Base-by-base conservation (phyloP, 2,113 vertebrate genomes). In the Sinocyclocheilus grahami region DNA sequence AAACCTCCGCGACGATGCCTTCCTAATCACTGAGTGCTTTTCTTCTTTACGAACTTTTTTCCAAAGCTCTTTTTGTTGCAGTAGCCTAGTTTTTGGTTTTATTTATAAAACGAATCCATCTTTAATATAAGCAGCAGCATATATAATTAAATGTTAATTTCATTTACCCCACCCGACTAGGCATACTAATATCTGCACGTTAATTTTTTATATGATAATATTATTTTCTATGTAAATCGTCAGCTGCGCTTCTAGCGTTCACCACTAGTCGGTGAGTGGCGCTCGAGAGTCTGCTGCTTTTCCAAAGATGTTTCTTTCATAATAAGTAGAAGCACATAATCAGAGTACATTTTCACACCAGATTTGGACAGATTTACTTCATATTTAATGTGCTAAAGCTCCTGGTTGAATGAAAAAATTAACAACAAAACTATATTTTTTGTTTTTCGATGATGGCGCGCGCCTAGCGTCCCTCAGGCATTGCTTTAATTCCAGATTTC, bases 401-500 rank as follows among this genome's bases (percentile, higher is more conserved):
- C 13, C n/a, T 37, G 20, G 1, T 30, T 53, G 0, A 53, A 27
- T 77, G 12, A n/a, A 33, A 13, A n/a, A 16, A 0, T 20, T 0
- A 48, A 46, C 42, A 46, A 80, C 24, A 39, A 39, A 24, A 13
- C 5, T 2, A 22, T 4, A 2, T 33, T 33, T 33, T 33, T 33
- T 33, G 30, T 1, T 55, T 55, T n/a, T 10, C 9, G 37, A 39
- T 39, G 8, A 11, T 22, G 27, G 30, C 65, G 27, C 2, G 27
- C 58, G 3, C n/a, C 77, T 39, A 60, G 46, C 0, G 20, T 51
- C 48, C 42, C 62, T 69, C 12, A 53, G 10, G 62, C 14, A 24
- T 79, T 13, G 62, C 22, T 33, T 10, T 82, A 53, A 82, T 69
- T 53, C 42, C 80, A 53, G 24, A 30, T 82, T 48, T 16, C 63